phyloP scores from a whole-genome alignment of 2,113 vertebrate genomes.

The Abramis brama region DNA sequence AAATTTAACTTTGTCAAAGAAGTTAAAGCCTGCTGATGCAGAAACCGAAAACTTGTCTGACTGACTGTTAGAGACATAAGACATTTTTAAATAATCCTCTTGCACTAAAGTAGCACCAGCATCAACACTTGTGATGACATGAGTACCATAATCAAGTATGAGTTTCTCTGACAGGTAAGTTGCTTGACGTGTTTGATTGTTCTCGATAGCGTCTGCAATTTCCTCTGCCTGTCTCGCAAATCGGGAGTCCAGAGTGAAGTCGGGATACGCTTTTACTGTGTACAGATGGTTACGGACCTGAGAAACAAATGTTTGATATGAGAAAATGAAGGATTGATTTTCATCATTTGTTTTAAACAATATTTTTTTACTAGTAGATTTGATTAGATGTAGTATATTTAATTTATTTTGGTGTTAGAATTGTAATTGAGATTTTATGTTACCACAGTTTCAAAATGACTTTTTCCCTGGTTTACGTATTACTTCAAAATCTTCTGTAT shows the following conservation, averaged over 20 bases:
- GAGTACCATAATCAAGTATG: constrained; percentile 87
- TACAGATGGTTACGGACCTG: constrained; percentile 88
- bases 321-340: not conserved
- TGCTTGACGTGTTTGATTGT: constrained; percentile 85
- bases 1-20: constrained; percentile 75
- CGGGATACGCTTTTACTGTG: constrained; percentile 78
- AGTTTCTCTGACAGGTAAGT: constrained; percentile 83
- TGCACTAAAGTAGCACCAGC: constrained; percentile 81
- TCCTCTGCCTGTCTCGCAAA: constrained; percentile 79
- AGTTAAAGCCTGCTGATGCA: constrained; percentile 71
- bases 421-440: not conserved
- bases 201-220: constrained; percentile 85
- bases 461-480: not conserved
- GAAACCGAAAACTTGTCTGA: constrained; percentile 65
- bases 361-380: no score
- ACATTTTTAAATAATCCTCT: constrained; percentile 83
- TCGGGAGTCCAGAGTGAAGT: constrained; percentile 75
- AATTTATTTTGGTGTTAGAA: not conserved
- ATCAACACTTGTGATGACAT: constrained; percentile 79
- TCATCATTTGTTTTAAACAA: not conserved
- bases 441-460: not conserved
- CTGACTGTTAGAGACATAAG: constrained; percentile 75
- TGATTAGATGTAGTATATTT: not conserved
- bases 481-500: not conserved
- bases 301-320: not conserved